Evolutionary conservation across 2,888 invertebrate species (phyloP).

Genomic region (Acleris emargana): DNA sequence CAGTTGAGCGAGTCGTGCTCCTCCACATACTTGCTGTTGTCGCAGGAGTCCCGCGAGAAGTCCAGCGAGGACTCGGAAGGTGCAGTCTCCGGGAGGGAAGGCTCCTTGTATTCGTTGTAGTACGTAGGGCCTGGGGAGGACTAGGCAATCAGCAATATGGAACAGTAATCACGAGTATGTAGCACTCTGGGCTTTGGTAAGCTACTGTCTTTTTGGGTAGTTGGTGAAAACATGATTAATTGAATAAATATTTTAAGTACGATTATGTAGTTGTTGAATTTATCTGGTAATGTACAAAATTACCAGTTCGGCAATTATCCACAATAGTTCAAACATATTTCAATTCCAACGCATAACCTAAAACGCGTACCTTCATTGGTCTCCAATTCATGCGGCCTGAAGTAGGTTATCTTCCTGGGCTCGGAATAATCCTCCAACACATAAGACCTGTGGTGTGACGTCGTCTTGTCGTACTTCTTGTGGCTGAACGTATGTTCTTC

Average conservation of each 20-base stretch:
- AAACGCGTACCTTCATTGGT: slow-evolving; percentile 57
- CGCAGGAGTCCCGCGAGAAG: slow-evolving; percentile 71
- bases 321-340: no score
- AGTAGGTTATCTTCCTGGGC: slow-evolving; percentile 64
- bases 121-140: slow-evolving; percentile 56
- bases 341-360: background rate
- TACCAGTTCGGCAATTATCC: no score
- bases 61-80: slow-evolving; percentile 74
- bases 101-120: slow-evolving; percentile 68
- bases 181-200: no score
- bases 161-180: no score
- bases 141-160: background rate
- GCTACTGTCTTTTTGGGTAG: no score
- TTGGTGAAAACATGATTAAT: no score
- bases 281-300: no score
- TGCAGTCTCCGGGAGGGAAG: slow-evolving; percentile 56
- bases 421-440: slow-evolving; percentile 73
- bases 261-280: no score
- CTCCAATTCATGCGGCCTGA: slow-evolving; percentile 71
- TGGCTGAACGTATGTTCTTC: slow-evolving; percentile 78
- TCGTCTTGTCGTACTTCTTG: slow-evolving; percentile 80
- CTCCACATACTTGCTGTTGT: slow-evolving; percentile 55
- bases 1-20: slow-evolving; percentile 71
- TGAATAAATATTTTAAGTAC: no score
- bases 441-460: slow-evolving; percentile 75